Conservation (phyloP, 2,797 vertebrate genomes). For the Chaetophractus vellerosus region DNA sequence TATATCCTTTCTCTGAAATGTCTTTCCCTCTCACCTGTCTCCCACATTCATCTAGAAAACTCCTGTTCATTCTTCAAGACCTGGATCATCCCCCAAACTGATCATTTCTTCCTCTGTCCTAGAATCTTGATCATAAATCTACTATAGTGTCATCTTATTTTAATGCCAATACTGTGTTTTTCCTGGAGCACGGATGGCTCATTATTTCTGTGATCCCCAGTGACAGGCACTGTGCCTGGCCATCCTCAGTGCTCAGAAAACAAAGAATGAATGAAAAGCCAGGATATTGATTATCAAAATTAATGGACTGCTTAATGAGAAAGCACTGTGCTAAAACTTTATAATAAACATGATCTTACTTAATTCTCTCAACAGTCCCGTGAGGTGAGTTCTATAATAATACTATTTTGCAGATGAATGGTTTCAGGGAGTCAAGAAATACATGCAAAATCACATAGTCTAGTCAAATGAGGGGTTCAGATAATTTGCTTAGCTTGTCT, state of each 20-base stretch:
- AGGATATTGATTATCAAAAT: background rate
- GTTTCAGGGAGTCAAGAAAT: background rate
- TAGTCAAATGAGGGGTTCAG: background rate
- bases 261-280: background rate
- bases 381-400: background rate
- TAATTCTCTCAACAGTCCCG: background rate
- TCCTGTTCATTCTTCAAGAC: background rate
- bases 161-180: background rate
- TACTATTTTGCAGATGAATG: background rate
- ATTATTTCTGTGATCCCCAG: conserved; percentile 6
- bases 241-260: background rate
- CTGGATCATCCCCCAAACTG: background rate
- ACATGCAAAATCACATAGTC: background rate
- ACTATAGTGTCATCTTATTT: background rate
- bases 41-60: background rate
- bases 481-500: background rate
- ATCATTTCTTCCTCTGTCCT: background rate
- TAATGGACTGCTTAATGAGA: background rate
- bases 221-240: background rate
- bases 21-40: background rate
- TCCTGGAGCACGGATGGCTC: background rate
- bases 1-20: background rate
- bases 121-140: background rate
- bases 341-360: background rate
- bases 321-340: background rate